Percentiles rank a stretch among this genome's conserved stretches.
phyloP scores from a whole-genome alignment of 1,140 invertebrate species.

The Drosophila arizonae region DNA sequence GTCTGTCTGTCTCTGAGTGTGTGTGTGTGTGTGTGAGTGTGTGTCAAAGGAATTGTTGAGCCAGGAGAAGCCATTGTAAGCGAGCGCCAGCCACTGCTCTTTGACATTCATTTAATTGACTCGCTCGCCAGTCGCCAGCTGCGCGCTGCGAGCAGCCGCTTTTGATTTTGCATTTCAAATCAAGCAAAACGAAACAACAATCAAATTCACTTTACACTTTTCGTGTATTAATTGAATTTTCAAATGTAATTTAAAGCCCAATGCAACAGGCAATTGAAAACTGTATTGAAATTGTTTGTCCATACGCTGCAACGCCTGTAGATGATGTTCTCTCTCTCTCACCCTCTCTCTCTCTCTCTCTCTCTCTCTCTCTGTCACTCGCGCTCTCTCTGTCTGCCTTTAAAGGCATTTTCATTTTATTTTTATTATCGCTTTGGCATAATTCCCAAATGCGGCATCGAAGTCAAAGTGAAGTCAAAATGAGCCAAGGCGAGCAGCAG shows the following conservation, averaged over 20 bases:
- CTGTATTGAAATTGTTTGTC: constrained; percentile 28
- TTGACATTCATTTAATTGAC: constrained; percentile 82
- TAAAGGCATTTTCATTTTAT: constrained; percentile 66
- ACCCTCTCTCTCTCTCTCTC: too few relatives aligned
- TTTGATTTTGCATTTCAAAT: constrained; percentile 75
- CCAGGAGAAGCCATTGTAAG: constrained; percentile 45
- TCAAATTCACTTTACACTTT: constrained; percentile 53
- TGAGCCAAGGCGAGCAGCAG: background rate
- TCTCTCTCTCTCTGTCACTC: too few relatives aligned
- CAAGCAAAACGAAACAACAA: constrained; percentile 34
- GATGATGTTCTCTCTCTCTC: background rate
- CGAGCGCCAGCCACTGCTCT: constrained; percentile 45
- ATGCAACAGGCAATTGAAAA: constrained; percentile 49
- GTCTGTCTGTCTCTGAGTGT: constrained; percentile 1
- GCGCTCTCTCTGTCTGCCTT: constrained; percentile 10
- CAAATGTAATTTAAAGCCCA: constrained; percentile 11
- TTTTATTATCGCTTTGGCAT: constrained; percentile 74
- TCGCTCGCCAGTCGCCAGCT: constrained; percentile 34
- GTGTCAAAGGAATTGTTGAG: constrained; percentile 74
- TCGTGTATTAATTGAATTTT: constrained; percentile 66
- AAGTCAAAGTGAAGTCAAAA: constrained; percentile 45
- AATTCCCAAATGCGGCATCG: constrained; percentile 48
- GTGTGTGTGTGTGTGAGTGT: constrained; percentile 52
- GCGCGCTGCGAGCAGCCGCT: constrained; percentile 3
- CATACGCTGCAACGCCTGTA: constrained; percentile 11